Conservation (phyloP, 2,113 vertebrate species). For the Tachycineta bicolor region DNA sequence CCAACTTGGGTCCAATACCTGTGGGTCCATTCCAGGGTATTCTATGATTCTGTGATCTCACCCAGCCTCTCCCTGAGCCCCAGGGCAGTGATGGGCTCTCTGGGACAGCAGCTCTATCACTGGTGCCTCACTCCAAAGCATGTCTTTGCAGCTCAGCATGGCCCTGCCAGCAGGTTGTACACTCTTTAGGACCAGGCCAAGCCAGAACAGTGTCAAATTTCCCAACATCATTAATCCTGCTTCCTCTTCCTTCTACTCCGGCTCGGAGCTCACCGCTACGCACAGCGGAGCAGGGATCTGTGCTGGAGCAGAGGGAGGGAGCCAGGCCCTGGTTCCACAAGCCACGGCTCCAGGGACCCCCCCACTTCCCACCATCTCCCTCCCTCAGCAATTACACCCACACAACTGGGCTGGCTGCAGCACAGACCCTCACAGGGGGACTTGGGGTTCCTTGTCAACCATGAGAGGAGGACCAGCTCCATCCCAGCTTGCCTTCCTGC, state of each 20-base stretch:
- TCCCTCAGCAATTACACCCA: not conserved
- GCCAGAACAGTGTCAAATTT: not conserved
- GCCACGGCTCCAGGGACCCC: fast-evolving
- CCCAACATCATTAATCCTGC: not conserved
- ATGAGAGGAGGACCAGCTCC: fast-evolving
- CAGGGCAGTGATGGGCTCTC: not conserved
- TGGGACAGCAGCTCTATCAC: not conserved
- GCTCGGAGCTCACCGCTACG: fast-evolving
- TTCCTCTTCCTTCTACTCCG: not conserved
- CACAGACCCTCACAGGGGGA: not conserved
- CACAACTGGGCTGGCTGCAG: not conserved
- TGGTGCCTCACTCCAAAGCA: not conserved
- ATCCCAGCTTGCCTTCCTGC: not conserved
- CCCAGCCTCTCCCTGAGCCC: not conserved
- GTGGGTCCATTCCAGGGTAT: not conserved
- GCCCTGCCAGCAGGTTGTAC: not conserved
- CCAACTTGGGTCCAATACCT: not conserved
- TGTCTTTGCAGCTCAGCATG: not conserved
- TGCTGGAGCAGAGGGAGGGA: not conserved
- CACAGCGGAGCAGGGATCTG: not conserved
- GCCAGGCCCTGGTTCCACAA: not conserved
- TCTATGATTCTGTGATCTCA: not conserved
- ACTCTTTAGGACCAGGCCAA: not conserved
- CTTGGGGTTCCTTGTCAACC: fast-evolving
- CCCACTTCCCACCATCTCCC: fast-evolving